Evolutionary conservation across 1,140 invertebrate genomes (phyloP).

Genomic region (Drosophila sulfurigaster): DNA sequence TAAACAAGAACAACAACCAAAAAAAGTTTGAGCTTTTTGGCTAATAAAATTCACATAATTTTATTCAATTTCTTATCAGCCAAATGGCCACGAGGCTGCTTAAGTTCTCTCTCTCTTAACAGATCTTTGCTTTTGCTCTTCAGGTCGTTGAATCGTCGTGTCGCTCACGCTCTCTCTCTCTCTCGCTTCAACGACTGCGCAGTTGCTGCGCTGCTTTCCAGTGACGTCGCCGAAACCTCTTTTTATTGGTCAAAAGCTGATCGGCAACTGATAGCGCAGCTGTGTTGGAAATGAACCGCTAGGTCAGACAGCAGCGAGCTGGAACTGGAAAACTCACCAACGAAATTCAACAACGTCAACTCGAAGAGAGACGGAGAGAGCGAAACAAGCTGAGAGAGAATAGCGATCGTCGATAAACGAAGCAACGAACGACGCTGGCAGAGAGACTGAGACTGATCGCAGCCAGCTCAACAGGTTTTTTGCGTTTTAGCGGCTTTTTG

Average conservation of each 20-base stretch:
- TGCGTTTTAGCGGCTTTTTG: constrained; percentile 72
- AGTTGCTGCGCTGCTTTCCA: constrained; percentile 56
- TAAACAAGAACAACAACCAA: constrained; percentile 40
- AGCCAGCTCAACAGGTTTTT: constrained; percentile 73
- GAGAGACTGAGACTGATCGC: constrained; percentile 42
- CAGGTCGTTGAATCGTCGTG: neutral
- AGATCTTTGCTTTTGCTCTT: constrained; percentile 44
- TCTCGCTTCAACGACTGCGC: neutral
- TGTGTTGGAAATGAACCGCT: constrained; percentile 79
- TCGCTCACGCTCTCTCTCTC: neutral
- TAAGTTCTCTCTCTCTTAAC: constrained; percentile 53
- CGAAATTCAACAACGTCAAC: constrained; percentile 50
- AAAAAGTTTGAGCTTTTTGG: constrained; percentile 35
- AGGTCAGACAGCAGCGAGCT: constrained; percentile 51
- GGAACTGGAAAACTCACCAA: constrained; percentile 62
- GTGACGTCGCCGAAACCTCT: constrained; percentile 60
- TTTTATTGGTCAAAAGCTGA: constrained; percentile 84
- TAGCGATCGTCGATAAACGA: constrained; percentile 60
- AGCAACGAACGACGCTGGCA: constrained; percentile 81
- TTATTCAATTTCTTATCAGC: constrained; percentile 81
- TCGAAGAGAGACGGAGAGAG: constrained; percentile 15
- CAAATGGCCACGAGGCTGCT: constrained; percentile 55
- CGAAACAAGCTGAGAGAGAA: neutral
- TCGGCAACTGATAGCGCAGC: constrained; percentile 80
- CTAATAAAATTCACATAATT: constrained; percentile 79